Base-by-base conservation (phyloP, 2,888 invertebrate genomes). In the Pandemis corylana region DNA sequence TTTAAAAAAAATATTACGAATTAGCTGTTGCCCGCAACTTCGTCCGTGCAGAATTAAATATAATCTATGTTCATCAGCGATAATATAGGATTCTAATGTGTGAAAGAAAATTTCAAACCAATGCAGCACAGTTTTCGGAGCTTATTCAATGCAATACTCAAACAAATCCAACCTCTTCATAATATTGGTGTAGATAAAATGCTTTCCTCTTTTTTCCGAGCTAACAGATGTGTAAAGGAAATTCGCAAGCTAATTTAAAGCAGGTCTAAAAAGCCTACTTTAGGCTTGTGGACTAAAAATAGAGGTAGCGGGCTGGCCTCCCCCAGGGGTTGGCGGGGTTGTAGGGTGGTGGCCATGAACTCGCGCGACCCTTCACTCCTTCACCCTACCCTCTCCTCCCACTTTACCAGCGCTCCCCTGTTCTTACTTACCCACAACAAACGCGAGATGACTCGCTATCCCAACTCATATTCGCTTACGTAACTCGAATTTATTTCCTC, bases 331-430 rank as follows among this genome's bases (percentile, higher is more conserved):
- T 56, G 59, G 69, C 62, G 79, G 80, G 78, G 78, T 77, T 78
- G 75, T 76, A 78, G 76, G 80, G 77, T 77, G 77, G 76, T 71
- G 65, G 89, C 94, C 94, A 87, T 94, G 94, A 94, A 94, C 94
- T 89, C 89, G 42, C 78, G 76, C 91, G 92, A 92, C 87, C 93
- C 89, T 85, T 80, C 80, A 79, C 82, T 36, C 28, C 28, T 36
- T 36, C 28, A 36, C 80, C 83, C 83, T 12, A 46, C 46, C 81
- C 80, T 84, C 83, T 71, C 80, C 81, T 73, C 78, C 78, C 78
- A 80, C 78, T 28, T 56, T 41, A 62, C 46, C 69, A 10, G 56
- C 53, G 20, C 13, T 15, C 28, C 7, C 59, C 28, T 5, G 10
- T 59, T 20, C 28, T 28, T 12, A 59, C 59, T 59, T 28, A 10